Evolutionary conservation across 2,113 vertebrate species (phyloP).

Genomic region (Corvus hawaiiensis): DNA sequence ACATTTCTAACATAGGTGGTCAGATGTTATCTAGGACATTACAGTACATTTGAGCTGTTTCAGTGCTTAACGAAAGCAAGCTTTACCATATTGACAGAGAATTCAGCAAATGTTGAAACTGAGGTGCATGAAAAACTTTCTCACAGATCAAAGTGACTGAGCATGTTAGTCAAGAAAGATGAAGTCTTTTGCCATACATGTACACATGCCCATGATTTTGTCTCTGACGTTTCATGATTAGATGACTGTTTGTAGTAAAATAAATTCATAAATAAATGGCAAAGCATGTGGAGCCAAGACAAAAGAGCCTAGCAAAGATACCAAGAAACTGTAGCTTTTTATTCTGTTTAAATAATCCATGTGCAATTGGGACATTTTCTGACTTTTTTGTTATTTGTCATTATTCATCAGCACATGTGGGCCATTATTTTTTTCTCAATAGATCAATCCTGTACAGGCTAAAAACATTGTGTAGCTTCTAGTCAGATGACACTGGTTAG

Average conservation of each 20-base stretch:
- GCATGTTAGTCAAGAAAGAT: not conserved
- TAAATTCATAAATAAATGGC: not conserved
- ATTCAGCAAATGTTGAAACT: not conserved
- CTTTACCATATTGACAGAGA: not conserved
- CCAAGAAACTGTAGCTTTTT: not conserved
- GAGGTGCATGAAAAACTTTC: not conserved
- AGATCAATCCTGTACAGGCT: not conserved
- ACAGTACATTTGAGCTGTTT: not conserved
- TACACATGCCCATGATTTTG: not conserved
- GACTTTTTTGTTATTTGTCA: not conserved
- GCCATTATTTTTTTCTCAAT: not conserved
- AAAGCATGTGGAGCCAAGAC: not conserved
- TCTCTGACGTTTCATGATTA: accelerated
- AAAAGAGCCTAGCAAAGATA: not conserved
- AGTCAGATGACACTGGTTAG: not conserved
- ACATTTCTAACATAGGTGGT: not conserved
- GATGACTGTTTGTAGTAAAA: not conserved
- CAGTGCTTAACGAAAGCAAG: not conserved
- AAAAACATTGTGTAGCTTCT: not conserved
- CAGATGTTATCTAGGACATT: not conserved
- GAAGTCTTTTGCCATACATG: not conserved
- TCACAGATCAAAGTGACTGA: not conserved
- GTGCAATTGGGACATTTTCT: not conserved
- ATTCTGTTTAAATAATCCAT: not conserved
- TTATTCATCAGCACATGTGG: not conserved